These are phyloP conservation scores for Geopemphigus sp. DNA, from an alignment of 1,140 invertebrate genomes.

Conservation along the genomic window DNA sequence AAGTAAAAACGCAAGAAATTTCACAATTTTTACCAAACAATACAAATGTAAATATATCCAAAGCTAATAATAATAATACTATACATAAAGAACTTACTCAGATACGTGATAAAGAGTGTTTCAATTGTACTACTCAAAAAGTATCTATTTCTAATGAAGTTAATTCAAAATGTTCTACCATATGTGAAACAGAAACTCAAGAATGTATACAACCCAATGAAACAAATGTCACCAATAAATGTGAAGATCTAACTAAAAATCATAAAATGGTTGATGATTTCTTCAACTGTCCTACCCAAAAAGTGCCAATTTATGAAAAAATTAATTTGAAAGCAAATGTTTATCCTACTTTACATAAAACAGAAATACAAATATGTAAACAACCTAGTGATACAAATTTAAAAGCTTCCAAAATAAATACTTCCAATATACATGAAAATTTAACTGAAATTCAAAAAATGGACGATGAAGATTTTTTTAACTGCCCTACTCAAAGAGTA, in stretches of 20 bases:
- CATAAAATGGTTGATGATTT: neutral
- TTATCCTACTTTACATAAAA: too few species aligned
- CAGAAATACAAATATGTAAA: too few species aligned
- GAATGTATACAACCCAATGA: rapidly evolving
- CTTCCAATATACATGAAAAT: too few species aligned
- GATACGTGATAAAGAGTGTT: neutral
- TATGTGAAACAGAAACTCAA: conserved; percentile 5
- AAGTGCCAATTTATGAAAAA: neutral
- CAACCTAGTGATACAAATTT: too few species aligned
- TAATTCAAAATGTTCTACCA: neutral
- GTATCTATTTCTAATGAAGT: neutral
- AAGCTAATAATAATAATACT: too few species aligned
- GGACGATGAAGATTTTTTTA: neutral
- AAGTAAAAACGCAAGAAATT: neutral
- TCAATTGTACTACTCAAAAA: conserved; percentile 36
- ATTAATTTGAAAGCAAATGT: too few species aligned
- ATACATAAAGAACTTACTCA: too few species aligned
- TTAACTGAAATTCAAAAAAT: too few species aligned
- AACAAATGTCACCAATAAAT: too few species aligned
- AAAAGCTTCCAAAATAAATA: too few species aligned
- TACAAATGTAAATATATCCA: too few species aligned
- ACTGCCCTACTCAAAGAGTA: conserved; percentile 1
- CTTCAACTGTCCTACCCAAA: conserved; percentile 3
- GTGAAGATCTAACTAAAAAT: neutral
- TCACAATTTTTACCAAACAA: too few species aligned